phyloP scores from a whole-genome alignment of 2,113 vertebrate species.

The Clarias magur region DNA sequence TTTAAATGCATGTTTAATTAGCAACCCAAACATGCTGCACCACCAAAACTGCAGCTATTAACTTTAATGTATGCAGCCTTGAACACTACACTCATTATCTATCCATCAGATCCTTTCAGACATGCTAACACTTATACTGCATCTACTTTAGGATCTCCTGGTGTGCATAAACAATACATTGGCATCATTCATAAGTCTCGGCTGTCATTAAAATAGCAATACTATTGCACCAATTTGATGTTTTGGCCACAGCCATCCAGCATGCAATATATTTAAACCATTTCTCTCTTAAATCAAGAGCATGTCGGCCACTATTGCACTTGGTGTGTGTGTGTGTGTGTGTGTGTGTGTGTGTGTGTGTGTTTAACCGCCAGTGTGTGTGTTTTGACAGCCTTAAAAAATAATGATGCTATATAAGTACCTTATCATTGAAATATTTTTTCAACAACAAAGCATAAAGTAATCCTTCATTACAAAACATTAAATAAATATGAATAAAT shows the following conservation, averaged over 20 bases:
- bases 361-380: background rate
- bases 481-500: constrained; percentile 1
- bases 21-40: constrained; percentile 59
- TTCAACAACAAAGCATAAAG: constrained; percentile 27
- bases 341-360: constrained; percentile 8
- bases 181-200: constrained; percentile 18
- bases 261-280: background rate
- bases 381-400: constrained; percentile 28
- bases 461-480: constrained; percentile 8
- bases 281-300: background rate
- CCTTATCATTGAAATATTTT: constrained; percentile 5
- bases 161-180: constrained; percentile 13
- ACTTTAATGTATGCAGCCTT: constrained; percentile 51
- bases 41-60: constrained; percentile 46
- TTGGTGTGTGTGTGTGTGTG: background rate
- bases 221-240: background rate
- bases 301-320: background rate
- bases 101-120: constrained; percentile 47
- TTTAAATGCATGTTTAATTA: constrained; percentile 64
- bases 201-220: constrained; percentile 14
- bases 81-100: constrained; percentile 50
- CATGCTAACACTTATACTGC: constrained; percentile 41
- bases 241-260: background rate
- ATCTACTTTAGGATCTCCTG: constrained; percentile 7
- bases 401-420: background rate